Percentiles rank a stretch among this genome's conserved stretches.
phyloP scores from a whole-genome alignment of 2,113 vertebrate genomes.

The Semicossyphus pulcher region DNA sequence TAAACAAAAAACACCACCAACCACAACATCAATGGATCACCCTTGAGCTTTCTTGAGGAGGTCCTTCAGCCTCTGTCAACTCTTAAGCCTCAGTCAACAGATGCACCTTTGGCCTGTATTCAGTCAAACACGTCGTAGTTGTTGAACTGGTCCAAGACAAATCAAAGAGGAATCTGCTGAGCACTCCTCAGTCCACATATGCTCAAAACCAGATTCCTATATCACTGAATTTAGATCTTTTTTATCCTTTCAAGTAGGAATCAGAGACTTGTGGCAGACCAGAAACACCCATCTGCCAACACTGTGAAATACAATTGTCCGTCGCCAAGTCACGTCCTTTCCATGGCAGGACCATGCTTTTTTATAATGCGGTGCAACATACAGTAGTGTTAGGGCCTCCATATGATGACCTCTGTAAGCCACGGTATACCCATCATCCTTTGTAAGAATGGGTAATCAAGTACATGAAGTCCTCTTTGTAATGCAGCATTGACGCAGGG shows the following conservation, averaged over 20 bases:
- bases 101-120: background rate
- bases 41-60: slow-evolving; percentile 23
- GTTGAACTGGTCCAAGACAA: background rate
- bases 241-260: background rate
- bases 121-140: background rate
- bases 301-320: slow-evolving; percentile 1
- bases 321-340: background rate
- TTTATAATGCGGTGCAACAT: slow-evolving; percentile 8
- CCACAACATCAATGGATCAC: slow-evolving; percentile 71
- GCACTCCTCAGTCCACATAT: background rate
- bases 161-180: slow-evolving; percentile 7
- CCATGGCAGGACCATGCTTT: slow-evolving; percentile 24
- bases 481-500: slow-evolving; percentile 71
- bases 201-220: background rate
- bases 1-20: slow-evolving; percentile 75
- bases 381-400: background rate
- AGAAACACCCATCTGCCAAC: no score
- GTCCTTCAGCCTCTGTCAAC: slow-evolving; percentile 8
- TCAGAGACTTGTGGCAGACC: background rate
- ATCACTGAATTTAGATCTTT: background rate
- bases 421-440: background rate
- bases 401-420: background rate
- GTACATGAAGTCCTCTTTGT: slow-evolving; percentile 17
- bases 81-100: background rate
- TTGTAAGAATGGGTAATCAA: background rate